phyloP scores from a whole-genome alignment of 2,797 vertebrate species.

The Leucoraja ocellata region DNA sequence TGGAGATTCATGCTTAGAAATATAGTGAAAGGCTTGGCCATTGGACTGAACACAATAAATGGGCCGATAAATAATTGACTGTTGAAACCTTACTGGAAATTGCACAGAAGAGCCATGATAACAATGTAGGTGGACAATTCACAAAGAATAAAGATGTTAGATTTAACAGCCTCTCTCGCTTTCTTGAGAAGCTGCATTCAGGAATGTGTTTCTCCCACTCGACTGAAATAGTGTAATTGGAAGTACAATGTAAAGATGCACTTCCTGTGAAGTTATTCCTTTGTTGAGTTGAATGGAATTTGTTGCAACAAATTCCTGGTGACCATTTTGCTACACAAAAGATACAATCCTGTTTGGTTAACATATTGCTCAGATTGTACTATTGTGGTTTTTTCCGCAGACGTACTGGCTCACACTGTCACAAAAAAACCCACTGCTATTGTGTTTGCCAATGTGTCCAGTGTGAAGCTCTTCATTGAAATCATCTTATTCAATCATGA shows the following conservation, averaged over 20 bases:
- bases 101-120: not conserved
- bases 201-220: not conserved
- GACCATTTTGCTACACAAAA: not conserved
- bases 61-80: not conserved
- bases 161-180: not conserved
- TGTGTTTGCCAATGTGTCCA: not conserved
- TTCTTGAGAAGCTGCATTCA: not conserved
- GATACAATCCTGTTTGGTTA: not conserved
- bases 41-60: not conserved
- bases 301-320: not conserved
- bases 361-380: not conserved
- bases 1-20: not conserved
- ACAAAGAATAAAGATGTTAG: not conserved
- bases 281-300: not conserved
- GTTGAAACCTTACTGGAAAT: not conserved
- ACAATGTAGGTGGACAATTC: not conserved
- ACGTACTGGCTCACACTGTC: too few relatives aligned
- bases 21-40: not conserved
- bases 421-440: not conserved
- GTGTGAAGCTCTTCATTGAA: not conserved
- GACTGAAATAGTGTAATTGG: not conserved
- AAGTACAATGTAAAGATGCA: not conserved
- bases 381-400: too few relatives aligned
- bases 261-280: not conserved
- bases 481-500: not conserved